Base-by-base conservation (phyloP, 2,888 invertebrate genomes). In the Zeuzera pyrina region DNA sequence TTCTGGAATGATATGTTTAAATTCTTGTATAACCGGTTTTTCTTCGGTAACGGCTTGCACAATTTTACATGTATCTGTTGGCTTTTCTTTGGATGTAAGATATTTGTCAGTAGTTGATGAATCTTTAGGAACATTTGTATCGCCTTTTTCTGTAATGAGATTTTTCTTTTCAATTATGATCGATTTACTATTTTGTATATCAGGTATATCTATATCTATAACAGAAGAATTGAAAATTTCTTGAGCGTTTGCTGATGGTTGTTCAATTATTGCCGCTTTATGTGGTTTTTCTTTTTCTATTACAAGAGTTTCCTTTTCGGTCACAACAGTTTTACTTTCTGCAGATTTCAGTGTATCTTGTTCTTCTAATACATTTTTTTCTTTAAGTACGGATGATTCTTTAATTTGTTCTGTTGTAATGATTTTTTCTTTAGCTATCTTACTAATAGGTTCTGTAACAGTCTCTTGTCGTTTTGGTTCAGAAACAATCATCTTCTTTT, bases 11-110 rank as follows among this genome's bases (percentile, higher is more conserved):
- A 31, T 41, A 31, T 43, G 35, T 7, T 30, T 42, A 28, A 51
- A 57, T 42, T 69, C 62, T 44, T 65, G 51, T 34, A 54, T 36
- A 16, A 46, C 37, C 15, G 65, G 59, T 41, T 51, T 47, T 12
- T 52, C 47, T 19, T 19, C 6, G 19, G 19, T 19, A 8, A 19
- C 5, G 19, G 8, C n/a, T 5, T 1, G 19, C 8, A 7, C 19
- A 19, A 19, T 19, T 19, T 19, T 19, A 10, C 8, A 4, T 23
- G 23, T 1, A 23, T 12, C n/a, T 25, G 12, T 12, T 13, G 12
- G 25, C 25, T 25, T 10, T 22, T 22, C 10, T 22, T 25, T 6
- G 7, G 25, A 13, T 12, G 12, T 2, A 8, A 10, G 12, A 8
- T 25, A 3, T 6, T 12, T 7, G 13, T 10, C 12, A 5, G 12